Evolutionary conservation across 2,797 vertebrate genomes (phyloP).

Genomic region (Eulemur coronatus): DNA sequence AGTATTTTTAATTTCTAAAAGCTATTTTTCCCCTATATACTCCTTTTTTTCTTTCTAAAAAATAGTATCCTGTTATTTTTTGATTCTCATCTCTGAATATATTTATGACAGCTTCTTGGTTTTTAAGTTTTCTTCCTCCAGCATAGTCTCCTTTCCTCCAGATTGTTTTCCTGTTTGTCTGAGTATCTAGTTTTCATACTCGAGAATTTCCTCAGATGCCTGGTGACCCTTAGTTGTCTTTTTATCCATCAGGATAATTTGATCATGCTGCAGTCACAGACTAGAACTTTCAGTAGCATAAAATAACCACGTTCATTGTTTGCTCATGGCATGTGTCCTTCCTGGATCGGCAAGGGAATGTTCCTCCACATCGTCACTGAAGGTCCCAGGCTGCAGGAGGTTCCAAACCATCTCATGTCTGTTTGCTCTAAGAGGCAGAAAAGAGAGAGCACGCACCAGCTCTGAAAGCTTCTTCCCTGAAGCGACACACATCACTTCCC

Average conservation of each 20-base stretch:
- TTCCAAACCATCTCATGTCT: too few relatives aligned
- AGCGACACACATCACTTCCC: not conserved
- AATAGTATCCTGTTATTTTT: not conserved
- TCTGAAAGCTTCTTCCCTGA: not conserved
- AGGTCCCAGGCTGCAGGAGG: not conserved
- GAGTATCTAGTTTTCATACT: not conserved
- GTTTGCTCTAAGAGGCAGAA: not conserved
- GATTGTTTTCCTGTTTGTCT: not conserved
- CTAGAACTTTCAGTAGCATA: not conserved
- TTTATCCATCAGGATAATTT: not conserved
- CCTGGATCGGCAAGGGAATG: not conserved
- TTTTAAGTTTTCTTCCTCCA: not conserved
- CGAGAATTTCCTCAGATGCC: not conserved
- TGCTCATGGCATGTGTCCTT: not conserved
- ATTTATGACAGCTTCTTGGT: not conserved
- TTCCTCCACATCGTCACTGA: not conserved
- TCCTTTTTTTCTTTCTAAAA: not conserved
- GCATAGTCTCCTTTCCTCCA: not conserved
- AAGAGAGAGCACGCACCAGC: rapidly evolving
- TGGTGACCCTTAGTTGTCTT: not conserved
- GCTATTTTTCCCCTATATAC: not conserved
- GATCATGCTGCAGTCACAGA: not conserved
- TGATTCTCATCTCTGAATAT: not conserved
- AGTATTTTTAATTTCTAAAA: not conserved
- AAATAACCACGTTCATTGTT: not conserved